Evolutionary conservation across 2,113 vertebrate genomes (phyloP).

Genomic region (Melanostigma gelatinosum): DNA sequence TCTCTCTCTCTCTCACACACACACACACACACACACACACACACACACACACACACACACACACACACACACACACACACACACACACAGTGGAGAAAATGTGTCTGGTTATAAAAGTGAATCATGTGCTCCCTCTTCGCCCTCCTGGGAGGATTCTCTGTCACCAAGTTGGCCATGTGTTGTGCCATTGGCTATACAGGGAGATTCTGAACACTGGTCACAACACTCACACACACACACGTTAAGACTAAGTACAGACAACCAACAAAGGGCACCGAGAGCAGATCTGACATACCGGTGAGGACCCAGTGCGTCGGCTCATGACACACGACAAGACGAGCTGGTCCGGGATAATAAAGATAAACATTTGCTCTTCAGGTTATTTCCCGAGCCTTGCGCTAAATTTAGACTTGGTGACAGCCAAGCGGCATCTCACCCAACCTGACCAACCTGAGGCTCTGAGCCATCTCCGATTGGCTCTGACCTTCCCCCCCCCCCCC

Average conservation of each 20-base stretch:
- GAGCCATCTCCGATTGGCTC: constrained; percentile 69
- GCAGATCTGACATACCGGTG: constrained; percentile 46
- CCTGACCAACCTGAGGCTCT: constrained; percentile 49
- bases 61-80: no score
- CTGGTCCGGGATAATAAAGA: constrained; percentile 53
- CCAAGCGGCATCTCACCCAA: constrained; percentile 26
- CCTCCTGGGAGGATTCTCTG: constrained; percentile 26
- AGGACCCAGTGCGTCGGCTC: constrained; percentile 35
- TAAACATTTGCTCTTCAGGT: constrained; percentile 65
- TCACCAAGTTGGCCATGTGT: constrained; percentile 24
- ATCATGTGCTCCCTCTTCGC: constrained; percentile 14
- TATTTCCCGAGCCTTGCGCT: constrained; percentile 63
- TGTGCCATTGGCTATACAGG: constrained; percentile 58
- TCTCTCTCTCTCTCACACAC: no score
- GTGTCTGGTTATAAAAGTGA: constrained; percentile 37
- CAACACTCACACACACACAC: neutral
- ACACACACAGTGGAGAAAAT: constrained; percentile 13
- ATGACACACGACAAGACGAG: constrained; percentile 36
- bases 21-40: no score
- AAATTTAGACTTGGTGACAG: constrained; percentile 66
- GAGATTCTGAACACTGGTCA: constrained; percentile 54
- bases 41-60: no score
- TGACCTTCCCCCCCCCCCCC: constrained; percentile 64
- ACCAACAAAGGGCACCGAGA: constrained; percentile 42
- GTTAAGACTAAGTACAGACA: constrained; percentile 47